Conservation (phyloP, 2,113 vertebrate species). For the Pangasianodon hypophthalmus region DNA sequence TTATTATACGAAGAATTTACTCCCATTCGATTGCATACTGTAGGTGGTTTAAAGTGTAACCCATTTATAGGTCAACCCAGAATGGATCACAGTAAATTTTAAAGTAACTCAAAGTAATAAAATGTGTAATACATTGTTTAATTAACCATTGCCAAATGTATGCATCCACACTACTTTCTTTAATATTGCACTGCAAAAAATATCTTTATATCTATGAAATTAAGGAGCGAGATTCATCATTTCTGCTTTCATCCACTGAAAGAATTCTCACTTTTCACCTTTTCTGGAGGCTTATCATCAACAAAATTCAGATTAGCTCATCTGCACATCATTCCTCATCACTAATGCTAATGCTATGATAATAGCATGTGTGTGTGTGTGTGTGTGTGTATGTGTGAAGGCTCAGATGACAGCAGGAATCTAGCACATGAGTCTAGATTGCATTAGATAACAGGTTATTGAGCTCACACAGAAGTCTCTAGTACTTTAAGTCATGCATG, state of each 20-base stretch:
- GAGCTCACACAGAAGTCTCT: conserved; percentile 10
- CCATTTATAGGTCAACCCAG: background rate
- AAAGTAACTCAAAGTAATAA: background rate
- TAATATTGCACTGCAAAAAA: background rate
- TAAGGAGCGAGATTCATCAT: background rate
- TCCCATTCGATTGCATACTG: background rate
- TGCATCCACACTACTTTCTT: background rate
- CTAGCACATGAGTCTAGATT: conserved; percentile 18
- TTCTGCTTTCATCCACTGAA: background rate
- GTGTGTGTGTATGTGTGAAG: background rate
- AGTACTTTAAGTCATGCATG: conserved; percentile 34
- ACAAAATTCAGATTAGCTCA: background rate
- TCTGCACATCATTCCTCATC: background rate
- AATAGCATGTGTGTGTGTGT: background rate
- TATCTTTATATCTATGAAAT: background rate
- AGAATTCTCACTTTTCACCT: background rate
- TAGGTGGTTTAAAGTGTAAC: background rate
- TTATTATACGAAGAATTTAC: background rate
- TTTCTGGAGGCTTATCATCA: background rate
- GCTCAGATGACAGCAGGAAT: conserved; percentile 23
- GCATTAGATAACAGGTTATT: conserved; percentile 23
- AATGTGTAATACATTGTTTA: background rate
- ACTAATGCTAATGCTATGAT: background rate
- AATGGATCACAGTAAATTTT: background rate
- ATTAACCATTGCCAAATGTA: background rate